These are phyloP conservation scores for Perca flavescens DNA, from an alignment of 2,113 vertebrate species.

Conservation along the genomic window DNA sequence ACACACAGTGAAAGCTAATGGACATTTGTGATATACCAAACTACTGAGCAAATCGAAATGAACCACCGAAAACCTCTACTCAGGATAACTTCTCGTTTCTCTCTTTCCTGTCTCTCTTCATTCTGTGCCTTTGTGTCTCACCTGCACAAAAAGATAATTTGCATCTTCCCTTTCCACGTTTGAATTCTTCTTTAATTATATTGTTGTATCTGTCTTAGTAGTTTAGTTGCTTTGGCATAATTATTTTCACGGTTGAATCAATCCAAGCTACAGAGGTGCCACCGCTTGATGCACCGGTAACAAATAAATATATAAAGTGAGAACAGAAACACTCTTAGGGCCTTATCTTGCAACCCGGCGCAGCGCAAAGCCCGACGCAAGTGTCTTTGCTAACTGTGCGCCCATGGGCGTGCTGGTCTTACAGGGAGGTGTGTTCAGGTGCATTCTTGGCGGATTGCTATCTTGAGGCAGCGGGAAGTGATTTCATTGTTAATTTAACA, in stretches of 20 bases:
- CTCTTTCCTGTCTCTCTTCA: background rate
- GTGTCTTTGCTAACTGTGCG: too few species aligned
- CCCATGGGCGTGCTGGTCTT: too few species aligned
- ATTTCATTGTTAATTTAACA: too few species aligned
- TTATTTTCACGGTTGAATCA: background rate
- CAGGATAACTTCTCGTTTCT: background rate
- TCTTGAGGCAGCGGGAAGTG: too few species aligned
- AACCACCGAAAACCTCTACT: background rate
- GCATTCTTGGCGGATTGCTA: too few species aligned
- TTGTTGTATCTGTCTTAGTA: background rate
- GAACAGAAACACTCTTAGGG: background rate
- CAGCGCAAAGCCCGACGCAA: too few species aligned
- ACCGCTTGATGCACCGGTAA: background rate
- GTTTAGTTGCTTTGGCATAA: background rate
- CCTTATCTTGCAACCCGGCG: too few species aligned
- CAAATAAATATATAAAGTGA: background rate
- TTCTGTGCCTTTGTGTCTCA: background rate
- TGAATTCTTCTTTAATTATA: too few species aligned
- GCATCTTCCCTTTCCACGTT: background rate
- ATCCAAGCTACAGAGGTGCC: background rate
- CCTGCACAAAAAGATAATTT: background rate
- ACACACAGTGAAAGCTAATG: background rate
- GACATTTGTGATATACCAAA: background rate
- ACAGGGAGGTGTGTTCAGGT: too few species aligned
- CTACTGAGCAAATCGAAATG: background rate